Conservation (phyloP, 2,113 vertebrate species). For the Corythoichthys intestinalis region DNA sequence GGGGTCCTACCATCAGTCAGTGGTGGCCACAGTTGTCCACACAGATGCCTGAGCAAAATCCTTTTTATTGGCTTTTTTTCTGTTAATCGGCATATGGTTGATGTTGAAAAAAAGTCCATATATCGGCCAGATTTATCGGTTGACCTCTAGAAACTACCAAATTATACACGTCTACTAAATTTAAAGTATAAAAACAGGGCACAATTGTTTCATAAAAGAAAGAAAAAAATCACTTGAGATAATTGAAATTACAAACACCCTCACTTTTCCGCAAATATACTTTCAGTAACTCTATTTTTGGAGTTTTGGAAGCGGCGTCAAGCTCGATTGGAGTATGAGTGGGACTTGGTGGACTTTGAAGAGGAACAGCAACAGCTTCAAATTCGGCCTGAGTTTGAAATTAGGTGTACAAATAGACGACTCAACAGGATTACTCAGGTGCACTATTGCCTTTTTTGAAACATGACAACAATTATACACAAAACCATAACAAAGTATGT, state of each 20-base stretch:
- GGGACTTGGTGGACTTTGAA: conserved; percentile 96
- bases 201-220: no score
- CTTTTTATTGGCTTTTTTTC: no score
- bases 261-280: not conserved
- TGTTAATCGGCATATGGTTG: no score
- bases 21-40: no score
- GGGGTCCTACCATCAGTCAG: no score
- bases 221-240: not conserved
- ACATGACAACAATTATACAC: not conserved
- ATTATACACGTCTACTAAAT: no score
- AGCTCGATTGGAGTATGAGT: conserved; percentile 88
- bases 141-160: no score
- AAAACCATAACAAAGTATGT: not conserved
- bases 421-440: conserved; percentile 77
- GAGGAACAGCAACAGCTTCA: conserved; percentile 93
- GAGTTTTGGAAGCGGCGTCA: conserved; percentile 96
- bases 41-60: no score
- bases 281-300: conserved; percentile 89
- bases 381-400: conserved; percentile 91
- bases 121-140: no score
- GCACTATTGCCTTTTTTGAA: not conserved
- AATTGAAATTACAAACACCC: not conserved
- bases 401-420: conserved; percentile 82
- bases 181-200: not conserved
- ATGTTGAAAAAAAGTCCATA: no score